Base-by-base conservation (phyloP, 2,888 invertebrate genomes). In the Ischnura elegans region DNA sequence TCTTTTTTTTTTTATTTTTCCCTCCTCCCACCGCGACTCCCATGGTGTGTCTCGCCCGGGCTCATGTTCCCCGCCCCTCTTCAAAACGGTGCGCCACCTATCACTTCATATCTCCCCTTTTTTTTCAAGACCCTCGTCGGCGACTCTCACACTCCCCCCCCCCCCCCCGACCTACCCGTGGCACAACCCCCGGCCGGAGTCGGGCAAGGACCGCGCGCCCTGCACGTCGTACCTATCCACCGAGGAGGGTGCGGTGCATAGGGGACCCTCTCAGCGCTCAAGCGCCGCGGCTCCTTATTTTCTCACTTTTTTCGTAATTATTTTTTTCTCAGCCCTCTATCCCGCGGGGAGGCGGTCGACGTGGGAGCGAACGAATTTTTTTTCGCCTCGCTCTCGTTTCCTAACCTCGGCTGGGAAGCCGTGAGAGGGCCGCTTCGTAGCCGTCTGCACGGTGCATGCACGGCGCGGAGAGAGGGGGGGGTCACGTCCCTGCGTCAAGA, bases 41-140 rank as follows among this genome's bases (percentile, higher is more conserved):
- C 46, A 45, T 21, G 2, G 3, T 10, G 6, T 21, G 13, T 42
- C 85, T 85, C 25, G n/a, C 86, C 10, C 85, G 2, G 45, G 2
- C 86, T 25, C 46, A n/a, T n/a, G 2, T n/a, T 36, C 86, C 86
- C 21, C 36, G 10, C 86, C 43, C 4, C 86, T 45, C 86, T 85
- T 85, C 85, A 42, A 42, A 10, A n/a, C 86, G 86, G 86, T 0
- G 45, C 86, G 5, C 86, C 86, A n/a, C 86, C 86, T 43, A 86
- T 86, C 86, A 43, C 86, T 86, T n/a, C 45, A 45, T n/a, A n/a
- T 45, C 86, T 86, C 45, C 85, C 61, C n/a, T n/a, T n/a, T n/a
- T n/a, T n/a, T n/a, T 21, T 4, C 86, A 19, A 46, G 86, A 25
- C 86, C n/a, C 45, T 86, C 45, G 25, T 45, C 86, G 4, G 16